These are phyloP conservation scores for Beris chalybata DNA, from an alignment of 2,888 invertebrate species.

Conservation along the genomic window DNA sequence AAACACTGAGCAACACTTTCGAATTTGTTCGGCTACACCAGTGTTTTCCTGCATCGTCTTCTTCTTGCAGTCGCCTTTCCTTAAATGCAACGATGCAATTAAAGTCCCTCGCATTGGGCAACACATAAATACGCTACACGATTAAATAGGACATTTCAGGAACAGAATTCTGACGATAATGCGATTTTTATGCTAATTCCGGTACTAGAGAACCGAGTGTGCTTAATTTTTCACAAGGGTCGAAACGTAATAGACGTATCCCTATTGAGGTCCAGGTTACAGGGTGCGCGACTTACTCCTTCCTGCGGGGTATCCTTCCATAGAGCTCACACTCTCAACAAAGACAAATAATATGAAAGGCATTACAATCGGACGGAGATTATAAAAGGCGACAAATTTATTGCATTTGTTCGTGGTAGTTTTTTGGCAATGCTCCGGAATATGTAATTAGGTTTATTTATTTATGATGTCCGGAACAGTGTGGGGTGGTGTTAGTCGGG, in stretches of 20 bases:
- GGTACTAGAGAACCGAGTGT: constrained; percentile 21
- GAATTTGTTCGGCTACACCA: too few species aligned
- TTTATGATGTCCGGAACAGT: constrained; percentile 30
- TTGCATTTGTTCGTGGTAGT: constrained; percentile 39
- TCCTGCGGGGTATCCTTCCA: neutral
- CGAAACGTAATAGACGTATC: neutral
- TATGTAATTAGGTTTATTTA: constrained; percentile 39
- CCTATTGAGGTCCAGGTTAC: neutral
- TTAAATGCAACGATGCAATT: too few species aligned
- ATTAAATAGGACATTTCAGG: constrained; percentile 21
- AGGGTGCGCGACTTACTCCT: neutral
- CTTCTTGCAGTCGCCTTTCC: too few species aligned
- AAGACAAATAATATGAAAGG: constrained; percentile 15
- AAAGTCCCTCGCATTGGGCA: too few species aligned
- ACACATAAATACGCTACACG: neutral
- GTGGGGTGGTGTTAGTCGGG: neutral
- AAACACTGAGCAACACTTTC: too few species aligned
- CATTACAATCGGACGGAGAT: constrained; percentile 26
- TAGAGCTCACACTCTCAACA: neutral
- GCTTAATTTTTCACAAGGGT: constrained; percentile 30
- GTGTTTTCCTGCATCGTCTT: too few species aligned
- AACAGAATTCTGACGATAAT: constrained; percentile 46
- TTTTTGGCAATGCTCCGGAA: constrained; percentile 37
- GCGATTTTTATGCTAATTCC: constrained; percentile 50
- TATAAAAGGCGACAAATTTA: constrained; percentile 36